phyloP scores from a whole-genome alignment of 2,888 invertebrate species.

The Ichneumon xanthorius region DNA sequence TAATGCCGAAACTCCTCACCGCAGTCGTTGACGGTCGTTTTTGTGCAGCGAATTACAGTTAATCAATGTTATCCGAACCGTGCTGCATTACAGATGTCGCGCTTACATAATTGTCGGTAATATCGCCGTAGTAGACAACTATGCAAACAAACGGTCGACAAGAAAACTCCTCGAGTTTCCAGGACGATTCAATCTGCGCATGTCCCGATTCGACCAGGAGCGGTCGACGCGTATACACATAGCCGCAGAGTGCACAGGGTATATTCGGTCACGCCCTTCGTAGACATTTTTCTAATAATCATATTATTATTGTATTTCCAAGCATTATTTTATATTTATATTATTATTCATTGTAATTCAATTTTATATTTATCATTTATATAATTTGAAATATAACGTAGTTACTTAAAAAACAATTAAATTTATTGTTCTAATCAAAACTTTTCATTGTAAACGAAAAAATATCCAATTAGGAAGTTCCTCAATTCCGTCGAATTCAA shows the following conservation, averaged over 20 bases:
- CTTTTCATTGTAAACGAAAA: no score
- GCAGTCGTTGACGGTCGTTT: neutral
- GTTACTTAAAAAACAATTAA: no score
- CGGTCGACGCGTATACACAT: constrained; percentile 46
- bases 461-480: no score
- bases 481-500: no score
- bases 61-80: neutral
- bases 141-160: constrained; percentile 38
- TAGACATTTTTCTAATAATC: constrained; percentile 52
- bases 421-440: no score
- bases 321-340: neutral
- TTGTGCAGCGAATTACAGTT: neutral
- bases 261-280: constrained; percentile 76
- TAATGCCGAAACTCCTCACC: neutral
- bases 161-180: constrained; percentile 70
- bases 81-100: neutral
- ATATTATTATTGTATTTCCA: neutral
- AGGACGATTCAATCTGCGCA: constrained; percentile 78
- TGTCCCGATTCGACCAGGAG: constrained; percentile 75
- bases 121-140: neutral
- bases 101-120: neutral
- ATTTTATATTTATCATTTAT: no score
- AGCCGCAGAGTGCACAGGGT: constrained; percentile 53
- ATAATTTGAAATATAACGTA: no score
- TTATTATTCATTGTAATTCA: neutral